A percentile compares a stretch with the other conserved stretches of the same genome.
phyloP scores from a whole-genome alignment of 1,140 invertebrate genomes.

The Carposina sasakii region DNA sequence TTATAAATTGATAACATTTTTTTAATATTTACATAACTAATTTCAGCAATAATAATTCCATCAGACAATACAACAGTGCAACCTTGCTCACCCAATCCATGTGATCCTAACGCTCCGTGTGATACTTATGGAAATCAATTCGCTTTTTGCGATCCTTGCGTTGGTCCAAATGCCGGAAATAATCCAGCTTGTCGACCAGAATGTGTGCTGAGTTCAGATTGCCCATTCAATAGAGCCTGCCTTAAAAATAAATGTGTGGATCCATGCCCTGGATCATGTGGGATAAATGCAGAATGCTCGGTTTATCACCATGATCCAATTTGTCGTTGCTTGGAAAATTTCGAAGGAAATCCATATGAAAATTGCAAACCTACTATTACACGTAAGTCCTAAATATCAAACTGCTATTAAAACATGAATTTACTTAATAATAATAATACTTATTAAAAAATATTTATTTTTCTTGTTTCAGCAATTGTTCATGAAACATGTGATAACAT shows the following conservation, averaged over 20 bases:
- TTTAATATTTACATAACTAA: too few relatives aligned
- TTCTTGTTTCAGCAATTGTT: conserved; percentile 62
- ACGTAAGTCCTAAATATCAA: too few relatives aligned
- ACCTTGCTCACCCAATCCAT: conserved; percentile 84
- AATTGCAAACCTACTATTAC: conserved; percentile 75
- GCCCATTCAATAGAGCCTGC: conserved; percentile 84
- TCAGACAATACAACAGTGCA: conserved; percentile 74
- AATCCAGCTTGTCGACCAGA: conserved; percentile 83
- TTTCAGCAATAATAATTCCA: conserved; percentile 69
- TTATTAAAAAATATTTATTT: conserved; percentile 6
- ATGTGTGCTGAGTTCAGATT: conserved; percentile 84
- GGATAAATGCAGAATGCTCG: conserved; percentile 83
- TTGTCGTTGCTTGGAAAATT: conserved; percentile 81
- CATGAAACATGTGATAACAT: conserved; percentile 78
- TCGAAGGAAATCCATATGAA: conserved; percentile 87
- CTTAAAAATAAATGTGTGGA: conserved; percentile 83
- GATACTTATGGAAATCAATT: conserved; percentile 79
- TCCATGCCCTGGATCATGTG: conserved; percentile 88
- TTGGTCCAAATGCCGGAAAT: conserved; percentile 76
- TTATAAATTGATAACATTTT: too few relatives aligned
- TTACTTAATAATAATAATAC: conserved; percentile 9
- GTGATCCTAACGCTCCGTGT: conserved; percentile 80
- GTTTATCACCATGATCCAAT: conserved; percentile 84
- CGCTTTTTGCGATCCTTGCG: conserved; percentile 86
- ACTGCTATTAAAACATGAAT: conserved; percentile 18